Evolutionary conservation across 2,113 vertebrate species (phyloP).

Genomic region (Propithecus coquereli): DNA sequence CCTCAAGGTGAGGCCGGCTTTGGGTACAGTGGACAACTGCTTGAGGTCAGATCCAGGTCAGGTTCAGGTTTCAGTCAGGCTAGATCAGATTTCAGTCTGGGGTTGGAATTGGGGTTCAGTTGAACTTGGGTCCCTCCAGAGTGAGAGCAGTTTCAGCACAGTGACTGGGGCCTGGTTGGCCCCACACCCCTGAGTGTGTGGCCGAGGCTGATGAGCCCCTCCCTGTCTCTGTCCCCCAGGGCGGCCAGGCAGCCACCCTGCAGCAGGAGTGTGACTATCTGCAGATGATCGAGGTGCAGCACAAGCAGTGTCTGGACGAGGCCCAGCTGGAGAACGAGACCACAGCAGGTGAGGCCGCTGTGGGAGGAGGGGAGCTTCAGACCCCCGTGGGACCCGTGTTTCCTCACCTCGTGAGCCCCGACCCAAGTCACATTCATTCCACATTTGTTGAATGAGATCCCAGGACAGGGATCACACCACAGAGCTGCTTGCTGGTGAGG

Average conservation of each 20-base stretch:
- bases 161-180: neutral
- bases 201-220: neutral
- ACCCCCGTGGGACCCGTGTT: rapidly evolving
- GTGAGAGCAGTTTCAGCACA: no score
- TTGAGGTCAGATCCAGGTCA: neutral
- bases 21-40: neutral
- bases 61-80: neutral
- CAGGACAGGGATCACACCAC: neutral
- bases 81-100: neutral
- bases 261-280: conserved; percentile 49
- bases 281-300: conserved; percentile 23
- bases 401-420: rapidly evolving
- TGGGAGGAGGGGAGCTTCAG: neutral
- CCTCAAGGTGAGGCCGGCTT: neutral
- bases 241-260: neutral
- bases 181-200: neutral
- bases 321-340: conserved; percentile 47
- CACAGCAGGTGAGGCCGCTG: conserved; percentile 47
- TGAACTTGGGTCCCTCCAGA: neutral
- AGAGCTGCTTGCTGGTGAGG: neutral
- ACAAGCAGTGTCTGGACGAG: conserved; percentile 56
- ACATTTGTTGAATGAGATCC: rapidly evolving
- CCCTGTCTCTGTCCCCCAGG: conserved; percentile 41
- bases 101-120: neutral
- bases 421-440: neutral